A percentile compares a stretch with the other conserved stretches of the same genome.
These are phyloP conservation scores for Odontesthes bonariensis DNA, from an alignment of 2,113 vertebrate genomes.

Conservation along the genomic window DNA sequence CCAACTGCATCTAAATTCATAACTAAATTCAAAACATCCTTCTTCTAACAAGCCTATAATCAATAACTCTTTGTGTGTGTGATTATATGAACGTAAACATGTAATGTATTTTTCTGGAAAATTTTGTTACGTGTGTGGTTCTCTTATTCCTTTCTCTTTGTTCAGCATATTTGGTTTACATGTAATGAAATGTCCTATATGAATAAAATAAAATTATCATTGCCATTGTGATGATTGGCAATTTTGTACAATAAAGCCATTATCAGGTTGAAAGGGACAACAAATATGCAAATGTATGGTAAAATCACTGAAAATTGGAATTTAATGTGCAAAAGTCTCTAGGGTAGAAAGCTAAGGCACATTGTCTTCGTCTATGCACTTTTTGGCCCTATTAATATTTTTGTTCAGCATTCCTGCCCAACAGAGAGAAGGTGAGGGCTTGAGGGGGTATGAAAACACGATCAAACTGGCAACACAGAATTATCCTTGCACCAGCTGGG, in stretches of 20 bases:
- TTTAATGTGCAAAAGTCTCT: conserved; percentile 53
- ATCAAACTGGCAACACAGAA: conserved; percentile 55
- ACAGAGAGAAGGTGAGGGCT: conserved; percentile 1
- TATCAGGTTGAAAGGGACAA: conserved; percentile 30
- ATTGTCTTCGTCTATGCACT: conserved; percentile 28
- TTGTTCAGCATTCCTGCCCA: conserved; percentile 40
- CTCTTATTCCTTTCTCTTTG: too few species aligned
- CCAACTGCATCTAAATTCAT: too few species aligned
- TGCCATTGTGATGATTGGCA: conserved; percentile 30
- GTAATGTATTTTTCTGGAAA: too few species aligned
- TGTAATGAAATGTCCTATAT: too few species aligned
- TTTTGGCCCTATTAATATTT: conserved; percentile 70
- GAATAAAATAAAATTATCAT: too few species aligned
- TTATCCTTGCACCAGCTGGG: conserved; percentile 52
- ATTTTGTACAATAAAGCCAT: conserved; percentile 43
- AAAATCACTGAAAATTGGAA: conserved; percentile 59
- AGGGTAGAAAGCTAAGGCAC: conserved; percentile 31
- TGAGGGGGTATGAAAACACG: conserved; percentile 46
- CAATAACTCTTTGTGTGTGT: too few species aligned
- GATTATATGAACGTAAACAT: too few species aligned
- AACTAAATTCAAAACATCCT: too few species aligned
- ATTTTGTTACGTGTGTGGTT: too few species aligned
- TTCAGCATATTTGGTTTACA: too few species aligned
- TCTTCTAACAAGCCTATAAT: too few species aligned
- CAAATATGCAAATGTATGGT: conserved; percentile 56